Percentiles rank a stretch among this genome's conserved stretches.
These are phyloP conservation scores for Anarrhichthys ocellatus DNA, from an alignment of 2,113 vertebrate genomes.

Conservation along the genomic window DNA sequence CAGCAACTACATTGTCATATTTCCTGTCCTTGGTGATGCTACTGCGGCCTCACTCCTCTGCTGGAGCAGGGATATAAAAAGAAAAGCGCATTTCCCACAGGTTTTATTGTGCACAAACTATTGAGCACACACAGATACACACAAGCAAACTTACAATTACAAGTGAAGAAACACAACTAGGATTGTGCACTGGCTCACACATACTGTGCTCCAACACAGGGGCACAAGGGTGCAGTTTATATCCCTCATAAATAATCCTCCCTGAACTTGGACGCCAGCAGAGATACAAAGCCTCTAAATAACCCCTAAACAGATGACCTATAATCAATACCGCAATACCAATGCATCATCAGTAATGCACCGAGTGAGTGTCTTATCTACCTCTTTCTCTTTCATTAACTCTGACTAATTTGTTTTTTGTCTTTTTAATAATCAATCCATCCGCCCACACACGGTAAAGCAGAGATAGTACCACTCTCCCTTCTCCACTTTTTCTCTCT, in stretches of 20 bases:
- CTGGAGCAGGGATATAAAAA: conserved; percentile 10
- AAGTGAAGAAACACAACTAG: neutral
- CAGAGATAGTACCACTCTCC: conserved; percentile 32
- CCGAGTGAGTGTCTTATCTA: conserved; percentile 16
- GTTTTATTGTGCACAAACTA: conserved; percentile 8
- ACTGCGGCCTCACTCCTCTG: neutral
- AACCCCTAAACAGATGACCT: conserved; percentile 26
- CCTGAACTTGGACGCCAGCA: neutral
- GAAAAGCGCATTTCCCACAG: neutral
- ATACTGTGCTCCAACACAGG: neutral
- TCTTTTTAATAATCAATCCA: conserved; percentile 32
- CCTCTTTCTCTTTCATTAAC: conserved; percentile 43
- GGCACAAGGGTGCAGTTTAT: conserved; percentile 14
- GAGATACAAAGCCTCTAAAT: conserved; percentile 35
- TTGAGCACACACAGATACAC: neutral
- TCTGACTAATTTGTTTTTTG: conserved; percentile 44
- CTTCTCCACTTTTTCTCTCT: conserved; percentile 18
- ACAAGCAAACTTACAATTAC: neutral
- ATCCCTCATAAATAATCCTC: conserved; percentile 31
- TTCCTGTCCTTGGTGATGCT: conserved; percentile 1
- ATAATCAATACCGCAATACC: conserved; percentile 34
- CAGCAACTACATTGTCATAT: conserved; percentile 7
- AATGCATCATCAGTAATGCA: conserved; percentile 33
- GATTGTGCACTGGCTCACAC: neutral
- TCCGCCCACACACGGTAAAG: conserved; percentile 42